Evolutionary conservation across 2,888 invertebrate species (phyloP).

Genomic region (Mythimna albipuncta): DNA sequence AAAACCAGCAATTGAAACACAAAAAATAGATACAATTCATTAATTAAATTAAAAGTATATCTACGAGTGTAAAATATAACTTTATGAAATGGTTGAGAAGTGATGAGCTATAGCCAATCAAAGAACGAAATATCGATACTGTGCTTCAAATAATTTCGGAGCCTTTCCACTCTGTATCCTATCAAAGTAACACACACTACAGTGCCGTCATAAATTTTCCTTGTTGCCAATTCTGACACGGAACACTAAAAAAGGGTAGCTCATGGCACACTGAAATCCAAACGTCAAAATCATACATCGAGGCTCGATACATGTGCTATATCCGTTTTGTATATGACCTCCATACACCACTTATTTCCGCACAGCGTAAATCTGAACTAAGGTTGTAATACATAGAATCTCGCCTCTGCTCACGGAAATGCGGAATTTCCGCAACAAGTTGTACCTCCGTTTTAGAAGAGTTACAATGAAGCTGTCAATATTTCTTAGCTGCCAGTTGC

Average conservation of each 20-base stretch:
- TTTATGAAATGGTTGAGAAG: too few species aligned
- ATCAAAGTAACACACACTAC: conserved; percentile 14
- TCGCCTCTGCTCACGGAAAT: background rate
- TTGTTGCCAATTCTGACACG: conserved; percentile 38
- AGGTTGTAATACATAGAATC: too few species aligned
- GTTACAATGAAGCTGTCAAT: too few species aligned
- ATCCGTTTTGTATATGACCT: conserved; percentile 24
- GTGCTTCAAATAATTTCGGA: background rate
- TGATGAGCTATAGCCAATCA: background rate
- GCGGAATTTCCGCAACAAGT: too few species aligned
- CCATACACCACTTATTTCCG: conserved; percentile 31
- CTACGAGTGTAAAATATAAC: too few species aligned
- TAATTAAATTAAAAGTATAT: too few species aligned
- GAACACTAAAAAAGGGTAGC: conserved; percentile 39
- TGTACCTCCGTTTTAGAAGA: too few species aligned
- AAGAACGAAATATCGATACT: background rate
- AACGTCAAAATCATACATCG: conserved; percentile 39
- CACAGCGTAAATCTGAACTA: conserved; percentile 24
- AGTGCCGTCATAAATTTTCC: conserved; percentile 33
- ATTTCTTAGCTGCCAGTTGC: too few species aligned
- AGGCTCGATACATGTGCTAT: conserved; percentile 19
- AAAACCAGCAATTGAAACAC: too few species aligned
- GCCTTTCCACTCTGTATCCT: conserved; percentile 4
- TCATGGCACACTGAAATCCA: conserved; percentile 19
- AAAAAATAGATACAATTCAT: too few species aligned